Conservation (phyloP, 2,888 invertebrate genomes). For the Meteorus cinctellus region DNA sequence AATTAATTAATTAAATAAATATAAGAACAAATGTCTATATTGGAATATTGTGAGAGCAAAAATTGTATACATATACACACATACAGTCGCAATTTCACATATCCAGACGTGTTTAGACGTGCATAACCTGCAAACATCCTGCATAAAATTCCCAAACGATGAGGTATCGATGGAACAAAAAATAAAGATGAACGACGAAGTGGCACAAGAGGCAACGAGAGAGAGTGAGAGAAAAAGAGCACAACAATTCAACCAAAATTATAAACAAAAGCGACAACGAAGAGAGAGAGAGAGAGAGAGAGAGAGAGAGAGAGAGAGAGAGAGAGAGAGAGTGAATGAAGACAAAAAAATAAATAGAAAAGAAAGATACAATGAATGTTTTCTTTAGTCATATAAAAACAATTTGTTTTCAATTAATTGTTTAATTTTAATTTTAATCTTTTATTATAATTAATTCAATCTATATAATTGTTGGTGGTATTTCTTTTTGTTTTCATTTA, state of each 20-base stretch:
- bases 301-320: too few species aligned
- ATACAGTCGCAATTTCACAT: neutral
- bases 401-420: neutral
- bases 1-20: neutral
- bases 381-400: neutral
- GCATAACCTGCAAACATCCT: neutral
- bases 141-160: too few species aligned
- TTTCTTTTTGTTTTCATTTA: neutral
- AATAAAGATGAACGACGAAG: too few species aligned
- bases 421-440: neutral
- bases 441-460: constrained; percentile 14
- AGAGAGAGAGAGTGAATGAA: too few species aligned
- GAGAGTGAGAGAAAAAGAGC: neutral
- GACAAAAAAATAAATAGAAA: neutral
- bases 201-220: neutral
- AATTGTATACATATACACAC: neutral
- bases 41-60: neutral
- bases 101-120: neutral
- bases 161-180: too few species aligned
- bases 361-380: neutral
- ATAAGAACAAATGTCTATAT: too few species aligned
- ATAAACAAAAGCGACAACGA: too few species aligned
- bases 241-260: neutral
- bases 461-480: constrained; percentile 11
- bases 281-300: too few species aligned